Evolutionary conservation across 2,888 invertebrate species (phyloP).

Genomic region (Myathropa florea): DNA sequence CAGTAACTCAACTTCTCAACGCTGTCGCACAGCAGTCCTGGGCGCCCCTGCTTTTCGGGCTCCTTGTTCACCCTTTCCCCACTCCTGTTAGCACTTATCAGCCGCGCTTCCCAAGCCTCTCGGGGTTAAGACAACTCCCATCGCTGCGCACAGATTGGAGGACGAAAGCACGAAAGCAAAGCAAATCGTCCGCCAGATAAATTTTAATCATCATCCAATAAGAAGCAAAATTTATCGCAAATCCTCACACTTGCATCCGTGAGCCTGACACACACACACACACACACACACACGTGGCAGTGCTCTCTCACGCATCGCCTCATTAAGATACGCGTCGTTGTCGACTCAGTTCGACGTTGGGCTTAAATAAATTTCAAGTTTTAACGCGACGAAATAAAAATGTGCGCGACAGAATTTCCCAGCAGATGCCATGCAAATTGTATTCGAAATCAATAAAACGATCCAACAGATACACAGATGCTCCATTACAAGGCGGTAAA

Average conservation of each 20-base stretch:
- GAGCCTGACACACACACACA: not conserved
- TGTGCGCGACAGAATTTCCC: not conserved
- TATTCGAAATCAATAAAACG: not conserved
- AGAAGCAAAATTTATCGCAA: slow-evolving; percentile 9
- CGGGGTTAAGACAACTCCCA: too few relatives aligned
- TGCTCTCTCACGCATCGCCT: not conserved
- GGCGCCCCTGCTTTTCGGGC: too few relatives aligned
- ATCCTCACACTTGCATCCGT: not conserved
- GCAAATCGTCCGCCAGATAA: not conserved
- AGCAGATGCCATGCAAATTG: slow-evolving; percentile 1
- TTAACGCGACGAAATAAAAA: not conserved
- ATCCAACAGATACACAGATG: not conserved
- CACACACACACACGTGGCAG: not conserved
- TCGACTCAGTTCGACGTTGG: not conserved
- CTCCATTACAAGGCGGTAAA: slow-evolving; percentile 1
- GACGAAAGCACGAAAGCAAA: not conserved
- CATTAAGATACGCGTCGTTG: slow-evolving; percentile 7
- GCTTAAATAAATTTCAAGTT: not conserved
- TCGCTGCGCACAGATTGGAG: too few relatives aligned
- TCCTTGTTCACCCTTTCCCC: too few relatives aligned
- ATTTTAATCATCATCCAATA: slow-evolving; percentile 14
- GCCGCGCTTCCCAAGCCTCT: too few relatives aligned
- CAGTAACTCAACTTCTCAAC: too few relatives aligned
- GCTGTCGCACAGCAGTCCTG: too few relatives aligned
- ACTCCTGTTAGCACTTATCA: too few relatives aligned